Percentiles rank a stretch among this genome's conserved stretches.
phyloP scores from a whole-genome alignment of 2,113 vertebrate genomes.

The Aegotheles bennettii region DNA sequence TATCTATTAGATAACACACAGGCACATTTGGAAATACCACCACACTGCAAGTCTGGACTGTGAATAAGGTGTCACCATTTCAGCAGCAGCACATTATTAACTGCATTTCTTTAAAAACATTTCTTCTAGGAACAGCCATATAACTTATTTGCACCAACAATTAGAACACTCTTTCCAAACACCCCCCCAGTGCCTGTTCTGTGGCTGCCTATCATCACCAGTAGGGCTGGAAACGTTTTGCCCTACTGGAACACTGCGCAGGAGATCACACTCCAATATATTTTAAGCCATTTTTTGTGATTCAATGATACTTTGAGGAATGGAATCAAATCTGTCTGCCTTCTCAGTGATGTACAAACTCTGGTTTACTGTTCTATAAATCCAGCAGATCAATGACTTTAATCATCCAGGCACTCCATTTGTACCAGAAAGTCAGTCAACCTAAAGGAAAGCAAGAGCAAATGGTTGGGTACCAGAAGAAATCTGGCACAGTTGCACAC shows the following conservation, averaged over 20 bases:
- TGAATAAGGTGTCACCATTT: not conserved
- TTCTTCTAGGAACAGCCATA: not conserved
- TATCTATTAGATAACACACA: accelerated
- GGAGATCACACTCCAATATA: not conserved
- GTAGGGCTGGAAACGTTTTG: not conserved
- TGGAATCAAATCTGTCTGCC: not conserved
- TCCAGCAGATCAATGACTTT: not conserved
- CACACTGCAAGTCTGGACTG: not conserved
- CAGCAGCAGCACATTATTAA: not conserved
- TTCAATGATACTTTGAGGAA: not conserved
- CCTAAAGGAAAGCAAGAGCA: not conserved
- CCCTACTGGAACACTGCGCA: not conserved
- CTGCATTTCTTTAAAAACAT: not conserved
- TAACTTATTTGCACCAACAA: not conserved
- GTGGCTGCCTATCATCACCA: not conserved
- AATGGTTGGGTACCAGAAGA: not conserved
- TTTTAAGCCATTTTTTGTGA: not conserved
- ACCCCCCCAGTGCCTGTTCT: not conserved
- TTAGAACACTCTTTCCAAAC: not conserved
- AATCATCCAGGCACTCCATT: not conserved
- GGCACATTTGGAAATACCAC: not conserved
- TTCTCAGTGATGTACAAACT: not conserved
- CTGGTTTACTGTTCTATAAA: not conserved
- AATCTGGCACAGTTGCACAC: not conserved
- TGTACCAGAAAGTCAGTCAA: not conserved